Base-by-base conservation (phyloP, 2,113 vertebrate species). In the Chinchilla lanigera region DNA sequence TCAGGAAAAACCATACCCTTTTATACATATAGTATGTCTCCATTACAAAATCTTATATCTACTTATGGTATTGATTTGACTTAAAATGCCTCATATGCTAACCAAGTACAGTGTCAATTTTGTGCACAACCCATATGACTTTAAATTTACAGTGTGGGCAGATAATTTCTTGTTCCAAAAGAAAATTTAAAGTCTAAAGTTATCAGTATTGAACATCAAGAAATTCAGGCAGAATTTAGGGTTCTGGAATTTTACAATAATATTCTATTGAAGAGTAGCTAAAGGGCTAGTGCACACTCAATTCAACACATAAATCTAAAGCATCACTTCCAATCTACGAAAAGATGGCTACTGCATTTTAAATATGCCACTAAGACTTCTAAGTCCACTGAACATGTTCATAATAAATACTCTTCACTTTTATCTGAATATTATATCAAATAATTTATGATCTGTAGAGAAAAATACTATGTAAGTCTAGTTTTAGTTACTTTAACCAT, bases 341-440 rank as follows among this genome's bases (percentile, higher is more conserved):
- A 67, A 58, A 77, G 22, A 84, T 38, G 8, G 4, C 5, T 35
- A 38, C 10, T 94, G 0, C 26, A 24, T 67, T 84, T 63, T 71
- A 52, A 93, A 1, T 3, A 35, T 0, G 2, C 26, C 92, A 8
- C 12, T 73, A 81, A 63, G 28, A 14, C 69, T 26, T 96, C 17
- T 61, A 88, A 47, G 5, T 47, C 9, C 26, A 67, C 30, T 88
- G 3, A 33, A 61, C 6, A 67, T 38, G 26, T 67, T 67, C 47
- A 65, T 20, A 87, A 83, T 33, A 95, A 93, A 71, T 41, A 30
- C 3, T 33, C 7, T 8, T 52, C 10, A 56, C 7, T 54, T 63
- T 95, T 80, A 81, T 54, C 14, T 86, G 5, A 13, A 87, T 63
- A 69, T 80, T 86, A 85, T 87, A 67, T 84, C 33, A 96, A 56